Conservation (phyloP, 2,113 vertebrate species). For the Misgurnus anguillicaudatus region DNA sequence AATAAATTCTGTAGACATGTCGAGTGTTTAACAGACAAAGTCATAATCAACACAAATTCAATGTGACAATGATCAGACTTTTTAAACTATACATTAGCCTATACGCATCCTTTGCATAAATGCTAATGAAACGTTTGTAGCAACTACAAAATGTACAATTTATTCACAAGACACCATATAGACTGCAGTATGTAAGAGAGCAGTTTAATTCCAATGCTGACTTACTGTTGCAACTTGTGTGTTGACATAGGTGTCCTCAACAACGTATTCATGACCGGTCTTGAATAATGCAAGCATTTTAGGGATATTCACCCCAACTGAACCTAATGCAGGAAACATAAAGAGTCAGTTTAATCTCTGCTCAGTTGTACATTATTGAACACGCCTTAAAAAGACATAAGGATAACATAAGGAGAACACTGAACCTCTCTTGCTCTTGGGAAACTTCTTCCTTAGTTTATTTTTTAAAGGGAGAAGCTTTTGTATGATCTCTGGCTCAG, state of each 20-base stretch:
- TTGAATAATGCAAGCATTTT: constrained; percentile 84
- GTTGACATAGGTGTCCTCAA: constrained; percentile 74
- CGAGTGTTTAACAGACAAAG: constrained; percentile 72
- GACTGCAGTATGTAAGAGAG: background rate
- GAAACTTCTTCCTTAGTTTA: constrained; percentile 86
- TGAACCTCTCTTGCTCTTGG: constrained; percentile 77
- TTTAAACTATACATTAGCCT: background rate
- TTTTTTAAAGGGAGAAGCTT: constrained; percentile 81
- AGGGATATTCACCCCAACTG: constrained; percentile 79
- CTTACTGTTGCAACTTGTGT: constrained; percentile 80
- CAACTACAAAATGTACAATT: background rate
- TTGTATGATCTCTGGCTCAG: constrained; percentile 82
- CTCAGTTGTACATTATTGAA: background rate
- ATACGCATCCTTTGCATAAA: background rate
- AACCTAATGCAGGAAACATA: constrained; percentile 69
- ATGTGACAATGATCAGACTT: background rate
- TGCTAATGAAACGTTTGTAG: background rate
- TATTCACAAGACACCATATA: background rate
- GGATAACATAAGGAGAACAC: background rate
- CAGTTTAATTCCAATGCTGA: background rate
- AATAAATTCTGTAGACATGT: constrained; percentile 86
- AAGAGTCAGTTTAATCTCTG: background rate
- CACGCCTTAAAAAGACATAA: background rate
- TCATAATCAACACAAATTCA: background rate
- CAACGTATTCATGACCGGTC: constrained; percentile 79